Percentiles rank a stretch among this genome's conserved stretches.
Evolutionary conservation across 2,113 vertebrate species (phyloP).

Genomic region (Clarias gariepinus): DNA sequence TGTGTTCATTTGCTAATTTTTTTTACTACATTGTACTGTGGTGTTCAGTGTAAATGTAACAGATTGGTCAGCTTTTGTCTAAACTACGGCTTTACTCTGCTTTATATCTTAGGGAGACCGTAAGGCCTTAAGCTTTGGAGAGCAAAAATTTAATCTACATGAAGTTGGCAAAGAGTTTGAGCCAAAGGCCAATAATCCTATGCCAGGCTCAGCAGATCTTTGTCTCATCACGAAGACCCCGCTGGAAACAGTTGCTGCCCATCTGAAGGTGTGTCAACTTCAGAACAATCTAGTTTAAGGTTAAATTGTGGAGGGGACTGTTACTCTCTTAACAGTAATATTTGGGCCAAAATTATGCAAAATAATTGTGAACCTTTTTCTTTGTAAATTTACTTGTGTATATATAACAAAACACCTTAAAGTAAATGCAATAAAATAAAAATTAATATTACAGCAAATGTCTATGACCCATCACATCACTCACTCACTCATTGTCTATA

Average conservation of each 20-base stretch:
- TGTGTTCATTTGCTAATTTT: not conserved
- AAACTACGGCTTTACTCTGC: not conserved
- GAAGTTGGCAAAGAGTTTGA: constrained; percentile 85
- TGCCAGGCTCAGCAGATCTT: constrained; percentile 81
- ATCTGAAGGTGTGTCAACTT: constrained; percentile 75
- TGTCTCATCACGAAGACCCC: constrained; percentile 81
- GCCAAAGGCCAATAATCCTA: constrained; percentile 77
- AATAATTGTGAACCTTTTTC: not conserved
- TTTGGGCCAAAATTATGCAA: not conserved
- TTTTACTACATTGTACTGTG: not conserved
- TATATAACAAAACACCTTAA: not conserved
- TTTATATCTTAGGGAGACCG: constrained; percentile 70
- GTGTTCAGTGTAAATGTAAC: not conserved
- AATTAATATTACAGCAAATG: not conserved
- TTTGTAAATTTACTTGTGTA: not conserved
- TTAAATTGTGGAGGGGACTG: not conserved
- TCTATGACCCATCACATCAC: not conserved
- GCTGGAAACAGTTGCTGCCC: constrained; percentile 73
- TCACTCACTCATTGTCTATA: too few relatives aligned
- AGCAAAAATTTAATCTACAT: constrained; percentile 92
- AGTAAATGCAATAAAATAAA: too few relatives aligned
- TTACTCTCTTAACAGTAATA: too few relatives aligned
- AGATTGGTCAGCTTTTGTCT: not conserved
- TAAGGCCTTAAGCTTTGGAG: constrained; percentile 83
- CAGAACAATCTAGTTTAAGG: not conserved